Conservation (phyloP, 64 coral and sea anemone species). For the Montipora sp. region DNA sequence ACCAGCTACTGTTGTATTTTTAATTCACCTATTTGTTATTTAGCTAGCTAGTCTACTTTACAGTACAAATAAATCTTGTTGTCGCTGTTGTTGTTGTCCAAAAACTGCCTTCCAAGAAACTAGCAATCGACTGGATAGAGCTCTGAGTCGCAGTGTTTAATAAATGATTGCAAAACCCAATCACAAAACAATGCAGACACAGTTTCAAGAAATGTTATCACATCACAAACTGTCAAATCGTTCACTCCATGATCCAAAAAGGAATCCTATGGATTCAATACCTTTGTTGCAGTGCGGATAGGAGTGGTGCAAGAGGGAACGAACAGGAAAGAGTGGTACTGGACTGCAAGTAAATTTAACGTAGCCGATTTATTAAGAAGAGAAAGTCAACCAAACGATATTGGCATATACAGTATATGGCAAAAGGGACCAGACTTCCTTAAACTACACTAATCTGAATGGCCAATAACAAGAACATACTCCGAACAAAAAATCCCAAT, state of each 20-base stretch:
- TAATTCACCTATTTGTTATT: too few species aligned
- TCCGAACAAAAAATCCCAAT: background rate
- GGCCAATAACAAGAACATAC: slow-evolving; percentile 5
- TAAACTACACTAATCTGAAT: background rate
- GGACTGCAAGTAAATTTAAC: background rate
- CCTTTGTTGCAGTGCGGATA: background rate
- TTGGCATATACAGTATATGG: slow-evolving; percentile 17
- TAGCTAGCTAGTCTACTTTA: too few species aligned
- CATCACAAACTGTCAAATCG: background rate
- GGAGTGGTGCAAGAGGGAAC: background rate
- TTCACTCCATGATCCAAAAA: background rate
- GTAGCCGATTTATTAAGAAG: background rate
- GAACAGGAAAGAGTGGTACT: background rate
- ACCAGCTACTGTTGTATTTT: too few species aligned
- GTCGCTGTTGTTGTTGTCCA: too few species aligned
- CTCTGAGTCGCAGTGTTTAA: background rate
- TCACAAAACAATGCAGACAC: background rate
- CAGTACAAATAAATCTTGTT: too few species aligned
- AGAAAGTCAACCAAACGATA: slow-evolving; percentile 12
- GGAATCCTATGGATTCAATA: background rate
- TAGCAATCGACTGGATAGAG: background rate
- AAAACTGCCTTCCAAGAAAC: background rate
- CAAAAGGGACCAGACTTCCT: slow-evolving; percentile 46
- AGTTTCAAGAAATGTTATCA: background rate
- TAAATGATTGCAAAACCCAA: background rate